These are phyloP conservation scores for Unio delphinus DNA, from an alignment of 2,888 invertebrate species.

Conservation along the genomic window DNA sequence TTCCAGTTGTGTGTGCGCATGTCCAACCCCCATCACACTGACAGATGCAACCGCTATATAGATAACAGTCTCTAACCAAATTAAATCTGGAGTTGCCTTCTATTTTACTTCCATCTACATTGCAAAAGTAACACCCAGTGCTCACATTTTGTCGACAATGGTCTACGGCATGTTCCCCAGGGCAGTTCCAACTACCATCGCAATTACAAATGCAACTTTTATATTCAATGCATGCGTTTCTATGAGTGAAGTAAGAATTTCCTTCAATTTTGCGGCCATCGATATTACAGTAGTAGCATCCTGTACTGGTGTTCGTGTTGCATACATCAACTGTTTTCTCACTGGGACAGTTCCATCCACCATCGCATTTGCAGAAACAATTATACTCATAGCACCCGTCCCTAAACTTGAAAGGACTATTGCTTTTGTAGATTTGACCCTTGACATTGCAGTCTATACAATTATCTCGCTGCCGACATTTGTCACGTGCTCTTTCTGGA, in stretches of 20 bases:
- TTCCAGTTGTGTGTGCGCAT: constrained; percentile 23
- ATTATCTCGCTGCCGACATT: constrained; percentile 19
- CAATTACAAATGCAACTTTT: constrained; percentile 44
- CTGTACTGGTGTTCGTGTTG: constrained; percentile 16
- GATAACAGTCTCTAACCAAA: constrained; percentile 46
- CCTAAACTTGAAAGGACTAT: constrained; percentile 35
- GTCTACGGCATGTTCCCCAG: constrained; percentile 31
- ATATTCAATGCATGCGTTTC: constrained; percentile 46
- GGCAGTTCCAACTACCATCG: constrained; percentile 47
- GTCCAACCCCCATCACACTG: constrained; percentile 60
- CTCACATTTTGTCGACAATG: constrained; percentile 36
- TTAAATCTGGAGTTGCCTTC: constrained; percentile 47
- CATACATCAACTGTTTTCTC: constrained; percentile 33
- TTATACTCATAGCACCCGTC: constrained; percentile 47
- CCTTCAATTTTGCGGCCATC: constrained; percentile 23
- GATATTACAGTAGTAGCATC: constrained; percentile 28
- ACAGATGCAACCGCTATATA: constrained; percentile 50
- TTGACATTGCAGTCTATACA: neutral
- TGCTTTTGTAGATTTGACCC: constrained; percentile 23
- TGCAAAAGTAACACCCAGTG: constrained; percentile 48
- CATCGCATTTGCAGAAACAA: constrained; percentile 53
- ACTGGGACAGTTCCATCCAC: constrained; percentile 48
- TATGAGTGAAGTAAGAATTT: constrained; percentile 36
- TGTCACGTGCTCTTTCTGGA: constrained; percentile 23
- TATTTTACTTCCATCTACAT: constrained; percentile 38